Evolutionary conservation across 2,797 vertebrate genomes (phyloP).

Genomic region (Phoeniculus purpureus): DNA sequence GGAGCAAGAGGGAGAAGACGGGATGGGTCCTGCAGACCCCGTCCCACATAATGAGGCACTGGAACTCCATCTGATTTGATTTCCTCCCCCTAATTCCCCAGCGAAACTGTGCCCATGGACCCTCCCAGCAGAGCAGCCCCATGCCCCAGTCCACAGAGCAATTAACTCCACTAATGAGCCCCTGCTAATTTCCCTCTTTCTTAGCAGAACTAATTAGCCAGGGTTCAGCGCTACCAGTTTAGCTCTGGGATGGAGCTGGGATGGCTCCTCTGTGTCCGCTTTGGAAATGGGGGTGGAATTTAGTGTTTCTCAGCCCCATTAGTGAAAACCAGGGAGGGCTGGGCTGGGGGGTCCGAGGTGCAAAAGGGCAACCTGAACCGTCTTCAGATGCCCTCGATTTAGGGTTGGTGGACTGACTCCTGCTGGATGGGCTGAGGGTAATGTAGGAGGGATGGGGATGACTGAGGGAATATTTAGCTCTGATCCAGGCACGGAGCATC

Average conservation of each 20-base stretch:
- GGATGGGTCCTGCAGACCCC: not conserved
- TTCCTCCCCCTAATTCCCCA: not conserved
- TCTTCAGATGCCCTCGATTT: not conserved
- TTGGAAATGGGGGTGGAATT: not conserved
- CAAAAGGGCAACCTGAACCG: not conserved
- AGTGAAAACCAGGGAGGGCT: not conserved
- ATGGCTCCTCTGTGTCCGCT: fast-evolving
- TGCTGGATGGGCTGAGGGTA: fast-evolving
- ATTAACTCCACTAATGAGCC: not conserved
- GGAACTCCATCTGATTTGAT: fast-evolving
- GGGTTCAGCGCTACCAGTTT: not conserved
- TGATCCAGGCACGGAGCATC: not conserved
- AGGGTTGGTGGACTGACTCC: not conserved
- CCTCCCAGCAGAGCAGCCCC: no score
- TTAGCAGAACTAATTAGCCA: slow-evolving; percentile 43
- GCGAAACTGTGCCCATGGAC: fast-evolving
- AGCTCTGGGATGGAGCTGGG: not conserved
- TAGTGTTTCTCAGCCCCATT: not conserved
- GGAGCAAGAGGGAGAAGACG: not conserved
- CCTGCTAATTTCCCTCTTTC: not conserved
- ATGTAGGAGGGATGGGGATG: not conserved
- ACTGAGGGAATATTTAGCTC: not conserved
- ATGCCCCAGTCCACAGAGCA: not conserved
- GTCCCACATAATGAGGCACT: fast-evolving
- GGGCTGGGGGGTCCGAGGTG: not conserved